Base-by-base conservation (phyloP, 2,888 invertebrate genomes). In the Aleiodes testaceus region DNA sequence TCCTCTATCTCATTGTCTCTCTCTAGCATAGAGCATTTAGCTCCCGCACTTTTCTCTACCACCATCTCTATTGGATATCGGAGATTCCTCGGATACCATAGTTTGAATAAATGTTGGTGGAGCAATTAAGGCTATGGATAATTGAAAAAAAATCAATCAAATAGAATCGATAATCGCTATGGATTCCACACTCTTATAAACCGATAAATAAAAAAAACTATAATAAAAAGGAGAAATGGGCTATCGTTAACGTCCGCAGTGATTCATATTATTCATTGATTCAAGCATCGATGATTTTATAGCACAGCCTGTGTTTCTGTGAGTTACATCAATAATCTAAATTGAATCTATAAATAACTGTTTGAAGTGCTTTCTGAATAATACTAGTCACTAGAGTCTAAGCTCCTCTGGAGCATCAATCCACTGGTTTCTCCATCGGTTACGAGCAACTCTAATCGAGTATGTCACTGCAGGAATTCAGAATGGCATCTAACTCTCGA, bases 401-500 rank as follows among this genome's bases (percentile, higher is more conserved):
- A 59, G 59, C 66, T 73, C 72, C 72, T 72, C 69, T 71, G 49
- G 69, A 80, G 80, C 79, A 81, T 81, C 80, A 80, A 81, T 81
- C 80, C 79, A 75, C 76, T 69, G 75, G 72, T 75, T 74, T 73
- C 71, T 76, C 75, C 78, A 81, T 80, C 77, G 75, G 69, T 66
- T 52, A 75, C 59, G 75, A 76, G 76, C 73, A 74, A 78, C 76
- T 77, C 72, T 73, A 74, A 72, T 77, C 69, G 77, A 78, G 79
- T 74, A 81, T 79, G 78, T 79, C 78, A 80, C 81, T 76, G 76
- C 80, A 79, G 79, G 79, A 81, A 81, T 81, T 79, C 75, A 77
- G 77, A 80, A 79, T 75, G 78, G 79, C 77, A 81, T 80, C 79
- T 77, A 72, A 74, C 74, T 80, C 78, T 81, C 81, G 79, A 81